Evolutionary conservation across 2,888 invertebrate genomes (phyloP), one percentile per base, ranked within the genome.

Genomic region (Lypha dubia): DNA sequence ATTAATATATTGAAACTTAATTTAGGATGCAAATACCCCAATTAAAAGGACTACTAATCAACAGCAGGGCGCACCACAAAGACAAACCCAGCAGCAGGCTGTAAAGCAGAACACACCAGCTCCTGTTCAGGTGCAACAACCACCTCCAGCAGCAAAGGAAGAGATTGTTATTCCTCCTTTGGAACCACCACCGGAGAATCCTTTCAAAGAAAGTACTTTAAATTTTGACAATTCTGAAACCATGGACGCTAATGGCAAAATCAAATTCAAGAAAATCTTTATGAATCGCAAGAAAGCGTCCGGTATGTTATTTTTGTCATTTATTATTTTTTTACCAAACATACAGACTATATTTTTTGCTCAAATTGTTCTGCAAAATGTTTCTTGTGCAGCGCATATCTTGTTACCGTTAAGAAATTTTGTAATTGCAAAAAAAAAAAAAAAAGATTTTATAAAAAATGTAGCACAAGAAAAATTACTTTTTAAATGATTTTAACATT

Each of bases 221-320:
- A 71, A 75, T 13, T 56, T 63, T 5, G 79, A 73, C 1, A 86
- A 74, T 38, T 60, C 81, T 1, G 84, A 85, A n/a, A 83, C 86
- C 3, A 51, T 79, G 3, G 86, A 86, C 56, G 88, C 89, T 1
- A 88, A 87, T 82, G 88, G 88, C 6, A 89, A 88, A 85, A 87
- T 90, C 11, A 88, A 88, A 71, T 92, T 92, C 24, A 92, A 91
- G 86, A 91, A 92, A 75, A 91, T 91, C 44, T 92, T 92, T 17
- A 88, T 88, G 79, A 89, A 88, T 77, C 90, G 92, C 63, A 92
- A 92, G 88, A 92, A 92, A 88, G 89, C 92, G 15, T 91, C 92
- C 22, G 90, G 92, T 92, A 87, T 71, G 75, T 83, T 53, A 20
- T 22, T 38, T 44, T n/a, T 24, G 17, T 5, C 49, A 13, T 49